phyloP scores from a whole-genome alignment of 2,797 vertebrate species.

The Triplophysa yarkandensis region DNA sequence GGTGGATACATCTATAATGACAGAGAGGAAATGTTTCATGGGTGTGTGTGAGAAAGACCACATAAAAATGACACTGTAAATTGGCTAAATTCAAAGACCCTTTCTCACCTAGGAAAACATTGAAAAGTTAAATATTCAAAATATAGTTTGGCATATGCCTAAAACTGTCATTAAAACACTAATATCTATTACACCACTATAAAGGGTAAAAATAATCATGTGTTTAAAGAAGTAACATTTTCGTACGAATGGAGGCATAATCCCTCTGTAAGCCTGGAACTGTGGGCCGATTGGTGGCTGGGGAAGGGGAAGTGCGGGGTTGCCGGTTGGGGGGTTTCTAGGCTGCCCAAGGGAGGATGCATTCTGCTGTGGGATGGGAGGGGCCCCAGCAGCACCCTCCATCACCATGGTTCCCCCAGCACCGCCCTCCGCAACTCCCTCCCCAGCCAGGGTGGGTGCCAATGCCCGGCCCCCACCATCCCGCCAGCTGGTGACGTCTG shows the following conservation, averaged over 20 bases:
- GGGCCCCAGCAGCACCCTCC: slow-evolving; percentile 79
- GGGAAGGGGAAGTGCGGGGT: slow-evolving; percentile 77
- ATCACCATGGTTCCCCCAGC: slow-evolving; percentile 77
- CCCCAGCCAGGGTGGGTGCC: slow-evolving; percentile 79
- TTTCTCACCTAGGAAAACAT: too few relatives aligned
- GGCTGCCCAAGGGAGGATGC: slow-evolving; percentile 73
- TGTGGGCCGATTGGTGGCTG: slow-evolving; percentile 84
- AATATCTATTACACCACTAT: too few relatives aligned
- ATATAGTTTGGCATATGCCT: too few relatives aligned
- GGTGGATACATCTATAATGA: slow-evolving; percentile 88
- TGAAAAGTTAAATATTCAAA: too few relatives aligned
- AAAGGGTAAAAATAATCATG: too few relatives aligned
- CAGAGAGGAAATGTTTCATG: neutral
- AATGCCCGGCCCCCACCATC: slow-evolving; percentile 89
- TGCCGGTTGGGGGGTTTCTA: slow-evolving; percentile 78
- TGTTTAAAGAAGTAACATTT: slow-evolving; percentile 4
- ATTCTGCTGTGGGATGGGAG: slow-evolving; percentile 67
- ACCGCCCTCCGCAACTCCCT: slow-evolving; percentile 82
- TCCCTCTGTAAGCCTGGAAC: slow-evolving; percentile 87
- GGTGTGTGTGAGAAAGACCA: too few relatives aligned
- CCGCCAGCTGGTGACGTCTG: slow-evolving; percentile 92
- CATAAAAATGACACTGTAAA: too few relatives aligned
- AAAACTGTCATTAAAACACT: too few relatives aligned
- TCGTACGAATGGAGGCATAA: slow-evolving; percentile 89
- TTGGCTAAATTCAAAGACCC: too few relatives aligned